Conservation (phyloP, 1,140 invertebrate genomes). For the Brachionus calyciflorus region DNA sequence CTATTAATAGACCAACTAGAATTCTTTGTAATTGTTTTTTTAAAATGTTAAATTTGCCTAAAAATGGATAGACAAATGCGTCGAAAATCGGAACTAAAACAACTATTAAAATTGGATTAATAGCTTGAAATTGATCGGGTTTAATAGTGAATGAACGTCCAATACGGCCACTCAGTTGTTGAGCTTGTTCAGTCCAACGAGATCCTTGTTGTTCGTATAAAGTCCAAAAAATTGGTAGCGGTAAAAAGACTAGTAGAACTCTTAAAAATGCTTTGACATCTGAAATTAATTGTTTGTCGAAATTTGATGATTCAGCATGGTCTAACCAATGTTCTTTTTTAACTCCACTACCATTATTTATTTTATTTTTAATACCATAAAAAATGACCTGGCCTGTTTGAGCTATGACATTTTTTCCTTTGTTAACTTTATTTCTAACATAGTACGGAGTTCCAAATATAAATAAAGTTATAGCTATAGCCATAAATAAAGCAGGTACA, state of each 20-base stretch:
- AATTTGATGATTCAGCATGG: constrained; percentile 67
- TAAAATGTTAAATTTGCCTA: constrained; percentile 58
- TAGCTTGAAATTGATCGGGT: constrained; percentile 58
- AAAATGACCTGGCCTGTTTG: not conserved
- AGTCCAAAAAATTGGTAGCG: constrained; percentile 84
- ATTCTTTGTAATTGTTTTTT: constrained; percentile 72
- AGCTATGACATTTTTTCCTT: constrained; percentile 29
- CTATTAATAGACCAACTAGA: constrained; percentile 75
- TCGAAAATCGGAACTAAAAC: constrained; percentile 83
- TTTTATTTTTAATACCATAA: not conserved
- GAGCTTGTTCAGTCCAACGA: constrained; percentile 89
- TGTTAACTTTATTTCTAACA: not conserved
- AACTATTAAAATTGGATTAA: constrained; percentile 81
- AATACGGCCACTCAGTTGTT: constrained; percentile 79
- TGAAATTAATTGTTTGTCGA: constrained; percentile 58
- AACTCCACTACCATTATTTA: constrained; percentile 50
- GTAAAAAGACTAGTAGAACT: constrained; percentile 74
- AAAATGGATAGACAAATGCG: constrained; percentile 67
- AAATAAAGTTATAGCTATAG: constrained; percentile 53
- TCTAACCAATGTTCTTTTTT: constrained; percentile 73
- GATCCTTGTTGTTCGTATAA: constrained; percentile 74
- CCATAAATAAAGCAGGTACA: constrained; percentile 80
- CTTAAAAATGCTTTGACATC: constrained; percentile 14
- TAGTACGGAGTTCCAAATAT: constrained; percentile 46
- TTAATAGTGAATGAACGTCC: constrained; percentile 59